phyloP scores from a whole-genome alignment of 2,888 invertebrate genomes.

The Schizotus pectinicornis region DNA sequence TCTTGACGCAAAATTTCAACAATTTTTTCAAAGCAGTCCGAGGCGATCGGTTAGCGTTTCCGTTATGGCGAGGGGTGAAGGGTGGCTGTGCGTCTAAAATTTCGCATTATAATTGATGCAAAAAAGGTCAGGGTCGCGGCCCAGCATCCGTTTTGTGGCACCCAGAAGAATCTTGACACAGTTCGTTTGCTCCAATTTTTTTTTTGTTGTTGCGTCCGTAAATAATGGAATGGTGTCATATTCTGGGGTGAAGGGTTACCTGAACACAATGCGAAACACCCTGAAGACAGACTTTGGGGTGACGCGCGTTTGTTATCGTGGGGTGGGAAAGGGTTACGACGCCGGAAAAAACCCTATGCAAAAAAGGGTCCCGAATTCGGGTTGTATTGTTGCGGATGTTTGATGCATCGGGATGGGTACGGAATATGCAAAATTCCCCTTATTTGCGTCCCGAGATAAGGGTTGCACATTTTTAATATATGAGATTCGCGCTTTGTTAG shows the following conservation, averaged over 20 bases:
- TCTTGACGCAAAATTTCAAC: no score
- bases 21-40: no score
- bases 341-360: slow-evolving; percentile 56
- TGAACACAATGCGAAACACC: slow-evolving; percentile 58
- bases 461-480: slow-evolving; percentile 49
- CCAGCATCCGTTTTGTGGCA: slow-evolving; percentile 28
- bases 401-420: slow-evolving; percentile 49
- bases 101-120: slow-evolving; percentile 48
- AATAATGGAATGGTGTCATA: slow-evolving; percentile 59
- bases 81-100: slow-evolving; percentile 37
- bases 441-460: slow-evolving; percentile 36
- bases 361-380: slow-evolving; percentile 54
- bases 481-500: slow-evolving; percentile 56
- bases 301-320: slow-evolving; percentile 57
- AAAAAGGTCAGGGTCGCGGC: slow-evolving; percentile 42
- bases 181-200: slow-evolving; percentile 60
- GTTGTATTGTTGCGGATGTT: slow-evolving; percentile 49
- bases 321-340: slow-evolving; percentile 57
- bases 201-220: slow-evolving; percentile 51
- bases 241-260: slow-evolving; percentile 59
- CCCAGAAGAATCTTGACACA: slow-evolving; percentile 57
- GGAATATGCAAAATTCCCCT: slow-evolving; percentile 51
- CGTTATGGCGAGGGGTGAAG: no score
- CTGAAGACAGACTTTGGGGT: slow-evolving; percentile 58
- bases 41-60: no score